Evolutionary conservation across 2,888 invertebrate genomes (phyloP), one percentile per base, ranked within the genome.

Genomic region (Strigamia crassipes): DNA sequence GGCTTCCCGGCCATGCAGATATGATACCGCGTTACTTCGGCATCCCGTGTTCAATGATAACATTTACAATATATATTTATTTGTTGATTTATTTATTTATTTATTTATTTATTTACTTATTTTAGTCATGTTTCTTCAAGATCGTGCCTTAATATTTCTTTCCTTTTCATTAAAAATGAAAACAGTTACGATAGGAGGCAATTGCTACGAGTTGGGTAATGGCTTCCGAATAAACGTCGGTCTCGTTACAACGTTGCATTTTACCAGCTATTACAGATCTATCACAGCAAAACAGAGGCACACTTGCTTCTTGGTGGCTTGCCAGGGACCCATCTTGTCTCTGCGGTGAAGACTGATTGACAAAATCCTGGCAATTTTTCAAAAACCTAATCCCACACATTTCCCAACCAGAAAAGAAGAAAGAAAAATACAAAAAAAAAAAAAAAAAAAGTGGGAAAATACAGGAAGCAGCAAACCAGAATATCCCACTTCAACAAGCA

Each of bases 281-380:
- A 73, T 73, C 73, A 73, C 73, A 27, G 73, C 73, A 27, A 73
- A 73, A 73, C 73, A 73, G 73, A 73, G 73, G 73, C 73, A 73
- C 73, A 73, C 73, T 73, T 73, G 73, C 73, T 73, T 73, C n/a
- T 73, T 73, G 73, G 73, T 73, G 73, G 73, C 73, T 73, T 73
- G 73, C 73, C 73, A 73, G 73, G 31, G 73, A 73, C 27, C 73
- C 73, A 73, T 73, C 73, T 73, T 73, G 73, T 73, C 73, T 73
- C 73, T 73, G 73, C 73, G 73, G 73, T 73, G 73, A 73, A 73
- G 73, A 73, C 73, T 73, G 73, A 73, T 73, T 73, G 73, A 73
- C 73, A 73, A 73, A 73, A 73, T 73, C 73, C 73, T 73, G 73
- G 73, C 73, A 73, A 73, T 73, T 73, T 73, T 73, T 73, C 73